Conservation (phyloP, 2,113 vertebrate genomes). For the Machaerirhynchus nigripectus region DNA sequence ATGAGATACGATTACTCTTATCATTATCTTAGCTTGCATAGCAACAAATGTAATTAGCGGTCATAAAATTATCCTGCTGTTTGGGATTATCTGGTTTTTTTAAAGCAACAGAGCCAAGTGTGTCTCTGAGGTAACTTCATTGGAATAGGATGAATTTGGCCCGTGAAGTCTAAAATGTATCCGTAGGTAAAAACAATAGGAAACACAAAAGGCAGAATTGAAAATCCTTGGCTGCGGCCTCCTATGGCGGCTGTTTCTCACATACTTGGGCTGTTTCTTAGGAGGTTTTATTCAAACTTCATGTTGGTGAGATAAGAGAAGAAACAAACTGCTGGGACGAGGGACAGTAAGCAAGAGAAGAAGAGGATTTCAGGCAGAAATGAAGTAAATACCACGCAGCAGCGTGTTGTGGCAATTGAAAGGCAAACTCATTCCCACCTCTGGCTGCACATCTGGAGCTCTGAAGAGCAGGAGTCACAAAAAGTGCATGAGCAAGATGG, state of each 20-base stretch:
- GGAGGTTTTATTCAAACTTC: conserved; percentile 35
- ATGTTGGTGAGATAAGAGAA: conserved; percentile 17
- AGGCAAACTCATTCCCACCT: neutral
- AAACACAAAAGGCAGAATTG: conserved; percentile 5
- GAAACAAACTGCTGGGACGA: conserved; percentile 17
- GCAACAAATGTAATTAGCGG: conserved; percentile 74
- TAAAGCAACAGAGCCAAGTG: conserved; percentile 53
- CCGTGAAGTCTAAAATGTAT: neutral
- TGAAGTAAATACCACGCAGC: neutral
- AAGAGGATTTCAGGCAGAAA: neutral
- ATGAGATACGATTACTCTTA: conserved; percentile 81
- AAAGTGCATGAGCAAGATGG: neutral
- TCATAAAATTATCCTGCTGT: conserved; percentile 78
- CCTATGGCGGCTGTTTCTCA: neutral
- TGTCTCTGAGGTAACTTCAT: conserved; percentile 56
- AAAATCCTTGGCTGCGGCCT: conserved; percentile 5
- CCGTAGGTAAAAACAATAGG: conserved; percentile 11
- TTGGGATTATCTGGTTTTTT: conserved; percentile 47
- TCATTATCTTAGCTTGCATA: conserved; percentile 76
- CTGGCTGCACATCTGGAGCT: neutral
- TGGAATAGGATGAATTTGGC: conserved; percentile 46
- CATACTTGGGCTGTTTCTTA: neutral
- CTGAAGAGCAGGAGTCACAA: neutral
- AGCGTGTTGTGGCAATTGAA: neutral
- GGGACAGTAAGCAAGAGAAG: neutral